Evolutionary conservation across 2,888 invertebrate species (phyloP).

Genomic region (Nymphalis polychloros): DNA sequence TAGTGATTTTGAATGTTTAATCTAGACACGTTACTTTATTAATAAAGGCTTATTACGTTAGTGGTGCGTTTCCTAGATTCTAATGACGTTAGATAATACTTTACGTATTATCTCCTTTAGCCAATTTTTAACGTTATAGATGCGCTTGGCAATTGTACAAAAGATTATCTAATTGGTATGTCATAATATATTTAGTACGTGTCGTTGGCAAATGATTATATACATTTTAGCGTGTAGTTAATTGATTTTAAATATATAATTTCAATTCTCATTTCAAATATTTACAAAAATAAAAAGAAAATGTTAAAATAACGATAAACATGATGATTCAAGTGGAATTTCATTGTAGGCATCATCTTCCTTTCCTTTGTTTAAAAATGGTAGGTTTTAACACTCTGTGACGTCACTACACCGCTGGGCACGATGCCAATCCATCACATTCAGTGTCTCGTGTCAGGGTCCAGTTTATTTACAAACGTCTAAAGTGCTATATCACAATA

Average conservation of each 20-base stretch:
- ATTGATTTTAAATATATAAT: background rate
- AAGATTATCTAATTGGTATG: slow-evolving; percentile 16
- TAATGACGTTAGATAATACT: too few species aligned
- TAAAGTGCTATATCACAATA: slow-evolving; percentile 6
- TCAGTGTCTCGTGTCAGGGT: slow-evolving; percentile 33
- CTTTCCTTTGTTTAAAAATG: background rate
- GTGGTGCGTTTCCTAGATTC: too few species aligned
- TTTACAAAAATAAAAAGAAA: background rate
- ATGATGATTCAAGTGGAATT: background rate
- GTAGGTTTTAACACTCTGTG: background rate
- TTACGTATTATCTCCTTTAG: background rate
- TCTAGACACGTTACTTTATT: too few species aligned
- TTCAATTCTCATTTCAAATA: background rate
- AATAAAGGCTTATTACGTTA: too few species aligned
- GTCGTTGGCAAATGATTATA: slow-evolving; percentile 7
- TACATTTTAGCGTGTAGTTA: background rate
- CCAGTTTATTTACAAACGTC: slow-evolving; percentile 29
- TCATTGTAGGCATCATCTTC: background rate
- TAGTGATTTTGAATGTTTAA: too few species aligned
- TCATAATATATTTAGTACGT: slow-evolving; percentile 10
- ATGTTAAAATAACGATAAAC: background rate
- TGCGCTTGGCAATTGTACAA: slow-evolving; percentile 20
- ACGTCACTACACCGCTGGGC: slow-evolving; percentile 21
- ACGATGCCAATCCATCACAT: slow-evolving; percentile 28
- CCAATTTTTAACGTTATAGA: slow-evolving; percentile 13